phyloP scores from a whole-genome alignment of 2,888 invertebrate genomes.

The Caprella mutica region DNA sequence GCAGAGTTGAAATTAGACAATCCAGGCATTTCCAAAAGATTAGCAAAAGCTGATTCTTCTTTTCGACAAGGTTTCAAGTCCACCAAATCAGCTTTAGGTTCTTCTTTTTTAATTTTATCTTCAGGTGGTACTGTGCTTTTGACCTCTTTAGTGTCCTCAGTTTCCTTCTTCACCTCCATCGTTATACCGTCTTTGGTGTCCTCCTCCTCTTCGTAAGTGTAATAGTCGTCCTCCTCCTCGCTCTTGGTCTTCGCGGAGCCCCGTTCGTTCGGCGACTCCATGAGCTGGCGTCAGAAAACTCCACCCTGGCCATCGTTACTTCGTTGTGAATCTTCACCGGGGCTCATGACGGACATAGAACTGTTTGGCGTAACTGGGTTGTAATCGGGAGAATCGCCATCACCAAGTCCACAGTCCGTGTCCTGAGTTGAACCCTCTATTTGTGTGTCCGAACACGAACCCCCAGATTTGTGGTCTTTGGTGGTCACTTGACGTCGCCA shows the following conservation, averaged over 20 bases:
- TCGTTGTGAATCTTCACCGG: slow-evolving; percentile 24
- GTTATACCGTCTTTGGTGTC: slow-evolving; percentile 6
- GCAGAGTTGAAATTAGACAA: no score
- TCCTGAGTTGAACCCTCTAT: slow-evolving; percentile 15
- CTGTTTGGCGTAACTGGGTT: slow-evolving; percentile 9
- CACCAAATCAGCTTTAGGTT: no score
- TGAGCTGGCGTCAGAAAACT: slow-evolving; percentile 12
- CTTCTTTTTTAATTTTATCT: no score
- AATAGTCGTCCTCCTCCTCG: not conserved
- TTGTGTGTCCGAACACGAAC: slow-evolving; percentile 17
- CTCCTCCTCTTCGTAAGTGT: slow-evolving; percentile 5
- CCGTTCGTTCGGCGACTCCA: no score
- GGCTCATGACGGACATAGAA: slow-evolving; percentile 25
- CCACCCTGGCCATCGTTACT: not conserved
- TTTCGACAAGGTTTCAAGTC: no score
- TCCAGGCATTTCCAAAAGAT: no score
- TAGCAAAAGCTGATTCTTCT: no score
- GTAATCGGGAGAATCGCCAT: not conserved
- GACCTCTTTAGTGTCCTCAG: no score
- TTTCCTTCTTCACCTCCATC: no score
- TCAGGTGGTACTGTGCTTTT: no score
- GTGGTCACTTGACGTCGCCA: slow-evolving; percentile 23
- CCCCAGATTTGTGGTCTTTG: slow-evolving; percentile 26
- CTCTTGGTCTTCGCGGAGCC: no score
- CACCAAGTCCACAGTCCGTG: slow-evolving; percentile 9